Percentiles rank a stretch among this genome's conserved stretches.
phyloP scores from a whole-genome alignment of 2,888 invertebrate species.

The Yponomeuta evonymella region DNA sequence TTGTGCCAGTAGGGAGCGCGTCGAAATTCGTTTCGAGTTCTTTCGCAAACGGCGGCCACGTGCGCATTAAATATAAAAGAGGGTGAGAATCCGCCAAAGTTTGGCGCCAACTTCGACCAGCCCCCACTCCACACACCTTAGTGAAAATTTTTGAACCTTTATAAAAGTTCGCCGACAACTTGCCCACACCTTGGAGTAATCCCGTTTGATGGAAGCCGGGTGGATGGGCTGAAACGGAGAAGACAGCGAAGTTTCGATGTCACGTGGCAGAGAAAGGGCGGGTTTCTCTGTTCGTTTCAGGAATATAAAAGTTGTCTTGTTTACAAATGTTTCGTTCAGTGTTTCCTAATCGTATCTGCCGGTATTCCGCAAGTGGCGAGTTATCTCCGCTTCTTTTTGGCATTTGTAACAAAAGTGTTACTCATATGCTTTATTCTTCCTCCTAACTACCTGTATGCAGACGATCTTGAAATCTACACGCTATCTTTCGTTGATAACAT shows the following conservation, averaged over 20 bases:
- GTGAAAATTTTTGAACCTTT: conserved; percentile 14
- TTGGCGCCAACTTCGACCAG: neutral
- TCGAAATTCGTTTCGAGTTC: conserved; percentile 7
- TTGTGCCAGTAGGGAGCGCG: neutral
- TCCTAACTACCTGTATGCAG: too few relatives aligned
- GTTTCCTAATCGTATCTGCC: too few relatives aligned
- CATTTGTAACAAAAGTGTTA: too few relatives aligned
- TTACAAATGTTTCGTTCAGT: neutral
- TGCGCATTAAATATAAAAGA: conserved; percentile 17
- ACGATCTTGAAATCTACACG: too few relatives aligned
- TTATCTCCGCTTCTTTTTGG: too few relatives aligned
- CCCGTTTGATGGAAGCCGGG: neutral
- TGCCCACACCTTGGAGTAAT: conserved; percentile 6
- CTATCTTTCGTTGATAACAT: too few relatives aligned
- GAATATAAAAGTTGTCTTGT: neutral
- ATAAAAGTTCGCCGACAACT: conserved; percentile 9
- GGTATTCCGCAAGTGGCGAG: too few relatives aligned
- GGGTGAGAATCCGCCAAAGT: conserved; percentile 13
- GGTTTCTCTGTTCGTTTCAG: neutral
- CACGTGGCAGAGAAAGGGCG: neutral
- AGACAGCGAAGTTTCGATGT: neutral
- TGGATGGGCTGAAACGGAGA: neutral
- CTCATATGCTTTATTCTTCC: too few relatives aligned
- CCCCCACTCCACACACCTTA: conserved; percentile 10
- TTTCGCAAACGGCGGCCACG: conserved; percentile 11